A percentile compares a stretch with the other conserved stretches of the same genome.
Evolutionary conservation across 2,888 invertebrate genomes (phyloP).

Genomic region (Hedychridium roseum): DNA sequence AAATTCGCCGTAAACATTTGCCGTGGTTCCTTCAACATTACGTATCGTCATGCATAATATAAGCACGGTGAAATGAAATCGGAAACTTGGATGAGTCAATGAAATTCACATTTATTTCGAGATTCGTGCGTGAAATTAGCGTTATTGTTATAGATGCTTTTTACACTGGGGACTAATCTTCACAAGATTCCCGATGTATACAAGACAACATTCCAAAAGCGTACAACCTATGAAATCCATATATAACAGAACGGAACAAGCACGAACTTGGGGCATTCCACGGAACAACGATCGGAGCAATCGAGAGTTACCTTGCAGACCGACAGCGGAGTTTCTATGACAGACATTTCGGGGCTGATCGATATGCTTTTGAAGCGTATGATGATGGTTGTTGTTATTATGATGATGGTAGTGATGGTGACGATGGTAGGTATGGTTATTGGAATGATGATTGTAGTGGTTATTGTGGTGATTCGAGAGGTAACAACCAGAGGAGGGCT

Average conservation of each 20-base stretch:
- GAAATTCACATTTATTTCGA: too few species aligned
- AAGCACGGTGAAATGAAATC: too few species aligned
- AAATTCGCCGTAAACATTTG: too few species aligned
- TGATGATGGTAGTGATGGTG: slow-evolving; percentile 70
- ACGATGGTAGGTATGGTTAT: slow-evolving; percentile 70
- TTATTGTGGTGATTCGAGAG: slow-evolving; percentile 67
- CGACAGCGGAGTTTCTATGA: slow-evolving; percentile 70
- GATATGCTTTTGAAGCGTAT: slow-evolving; percentile 67
- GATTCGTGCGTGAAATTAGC: too few species aligned
- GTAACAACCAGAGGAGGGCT: slow-evolving; percentile 64
- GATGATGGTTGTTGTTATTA: slow-evolving; percentile 66
- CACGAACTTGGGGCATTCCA: slow-evolving; percentile 42
- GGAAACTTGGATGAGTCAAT: too few species aligned
- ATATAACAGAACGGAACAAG: slow-evolving; percentile 16
- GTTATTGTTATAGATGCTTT: too few species aligned
- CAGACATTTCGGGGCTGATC: slow-evolving; percentile 66
- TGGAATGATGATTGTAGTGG: slow-evolving; percentile 66
- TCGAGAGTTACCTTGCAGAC: slow-evolving; percentile 67
- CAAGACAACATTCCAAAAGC: too few species aligned
- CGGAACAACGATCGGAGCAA: slow-evolving; percentile 39
- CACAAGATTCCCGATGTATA: too few species aligned
- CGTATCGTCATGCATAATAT: too few species aligned
- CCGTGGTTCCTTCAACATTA: too few species aligned
- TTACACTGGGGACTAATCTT: too few species aligned
- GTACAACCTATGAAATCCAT: too few species aligned